These are phyloP conservation scores for Lasioglossum calceatum DNA, from an alignment of 2,888 invertebrate genomes.

Conservation along the genomic window DNA sequence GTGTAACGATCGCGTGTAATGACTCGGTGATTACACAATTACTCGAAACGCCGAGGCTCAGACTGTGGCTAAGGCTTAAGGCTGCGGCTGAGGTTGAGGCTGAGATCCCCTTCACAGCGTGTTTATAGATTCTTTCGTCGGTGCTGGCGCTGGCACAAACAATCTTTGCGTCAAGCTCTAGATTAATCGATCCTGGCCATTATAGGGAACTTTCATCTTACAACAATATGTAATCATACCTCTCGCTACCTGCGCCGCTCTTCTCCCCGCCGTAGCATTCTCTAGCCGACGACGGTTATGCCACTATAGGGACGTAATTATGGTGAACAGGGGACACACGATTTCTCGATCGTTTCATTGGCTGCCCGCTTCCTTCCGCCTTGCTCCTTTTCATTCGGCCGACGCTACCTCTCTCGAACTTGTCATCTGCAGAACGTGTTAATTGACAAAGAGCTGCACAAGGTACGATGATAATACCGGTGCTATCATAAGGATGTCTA, in stretches of 20 bases:
- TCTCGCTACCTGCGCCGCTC: background rate
- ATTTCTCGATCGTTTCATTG: constrained; percentile 5
- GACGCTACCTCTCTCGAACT: background rate
- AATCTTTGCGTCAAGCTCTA: constrained; percentile 1
- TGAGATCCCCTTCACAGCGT: background rate
- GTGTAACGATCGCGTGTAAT: constrained; percentile 3
- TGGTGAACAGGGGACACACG: constrained; percentile 9
- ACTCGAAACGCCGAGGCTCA: background rate
- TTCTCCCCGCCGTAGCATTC: background rate
- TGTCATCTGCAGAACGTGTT: background rate
- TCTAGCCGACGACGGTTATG: background rate
- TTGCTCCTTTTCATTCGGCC: background rate
- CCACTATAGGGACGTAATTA: background rate
- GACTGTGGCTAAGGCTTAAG: background rate
- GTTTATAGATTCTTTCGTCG: constrained; percentile 4
- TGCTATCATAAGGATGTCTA: background rate
- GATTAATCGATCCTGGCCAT: background rate
- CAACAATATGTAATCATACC: constrained; percentile 4
- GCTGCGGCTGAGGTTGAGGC: background rate
- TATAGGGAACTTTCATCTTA: constrained; percentile 11
- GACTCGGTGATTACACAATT: constrained; percentile 33
- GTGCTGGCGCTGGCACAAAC: background rate
- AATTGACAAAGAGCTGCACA: constrained; percentile 3
- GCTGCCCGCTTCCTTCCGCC: background rate
- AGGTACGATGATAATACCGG: background rate